Evolutionary conservation across 2,888 invertebrate species (phyloP).

Genomic region (Monopis laevigella): DNA sequence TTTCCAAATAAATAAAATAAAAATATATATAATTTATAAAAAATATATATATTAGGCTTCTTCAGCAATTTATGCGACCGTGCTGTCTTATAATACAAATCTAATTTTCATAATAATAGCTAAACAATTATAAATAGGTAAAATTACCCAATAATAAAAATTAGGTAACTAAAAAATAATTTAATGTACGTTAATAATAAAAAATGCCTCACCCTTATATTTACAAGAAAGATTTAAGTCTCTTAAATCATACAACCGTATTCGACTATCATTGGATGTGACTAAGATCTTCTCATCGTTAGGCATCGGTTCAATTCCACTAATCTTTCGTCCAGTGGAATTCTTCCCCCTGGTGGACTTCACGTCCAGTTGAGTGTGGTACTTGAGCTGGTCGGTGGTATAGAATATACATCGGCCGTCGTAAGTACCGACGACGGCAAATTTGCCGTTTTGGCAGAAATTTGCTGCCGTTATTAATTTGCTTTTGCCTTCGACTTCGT

Average conservation of each 20-base stretch:
- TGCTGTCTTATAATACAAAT: no score
- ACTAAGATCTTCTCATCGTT: conserved; percentile 95
- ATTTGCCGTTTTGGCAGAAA: conserved; percentile 97
- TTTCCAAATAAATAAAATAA: no score
- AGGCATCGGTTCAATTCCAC: conserved; percentile 97
- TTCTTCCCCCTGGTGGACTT: conserved; percentile 96
- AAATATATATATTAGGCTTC: no score
- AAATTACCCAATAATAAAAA: no score
- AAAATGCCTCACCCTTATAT: conserved; percentile 74
- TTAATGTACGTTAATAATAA: background rate
- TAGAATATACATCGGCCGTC: conserved; percentile 99
- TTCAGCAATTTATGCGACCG: no score
- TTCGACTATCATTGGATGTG: conserved; percentile 97
- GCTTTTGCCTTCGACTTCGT: conserved; percentile 93
- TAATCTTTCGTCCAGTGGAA: conserved; percentile 93
- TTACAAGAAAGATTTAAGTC: conserved; percentile 96
- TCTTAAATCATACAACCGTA: conserved; percentile 93
- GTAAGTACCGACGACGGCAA: conserved; percentile 97
- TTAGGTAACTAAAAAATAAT: no score
- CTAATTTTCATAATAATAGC: no score
- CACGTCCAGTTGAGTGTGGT: conserved; percentile 97
- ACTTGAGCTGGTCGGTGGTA: conserved; percentile 97
- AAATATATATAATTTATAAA: no score
- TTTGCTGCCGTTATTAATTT: conserved; percentile 97
- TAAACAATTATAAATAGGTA: no score